A percentile compares a stretch with the other conserved stretches of the same genome.
phyloP scores from a whole-genome alignment of 2,797 vertebrate species.

The Borostomias antarcticus region DNA sequence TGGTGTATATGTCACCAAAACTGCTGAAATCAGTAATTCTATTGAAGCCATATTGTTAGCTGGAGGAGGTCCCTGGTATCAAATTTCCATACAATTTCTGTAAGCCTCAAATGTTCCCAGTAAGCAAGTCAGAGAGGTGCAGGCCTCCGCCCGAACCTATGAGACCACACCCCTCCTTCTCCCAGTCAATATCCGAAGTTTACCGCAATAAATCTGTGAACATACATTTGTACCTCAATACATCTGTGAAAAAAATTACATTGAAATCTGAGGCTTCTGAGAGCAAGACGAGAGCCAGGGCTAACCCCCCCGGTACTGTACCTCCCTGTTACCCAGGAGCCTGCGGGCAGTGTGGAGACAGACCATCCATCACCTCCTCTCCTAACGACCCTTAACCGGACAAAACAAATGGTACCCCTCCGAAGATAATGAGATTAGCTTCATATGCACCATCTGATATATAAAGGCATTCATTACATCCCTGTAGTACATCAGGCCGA shows the following conservation, averaged over 20 bases:
- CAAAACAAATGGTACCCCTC: slow-evolving; percentile 49
- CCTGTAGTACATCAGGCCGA: slow-evolving; percentile 29
- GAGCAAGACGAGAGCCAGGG: too few relatives aligned
- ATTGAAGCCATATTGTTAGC: not conserved
- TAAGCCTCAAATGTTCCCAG: not conserved
- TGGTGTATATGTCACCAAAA: not conserved
- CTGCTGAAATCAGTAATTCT: not conserved
- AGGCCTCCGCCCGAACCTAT: not conserved
- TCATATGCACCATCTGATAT: slow-evolving; percentile 38
- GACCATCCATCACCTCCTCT: slow-evolving; percentile 39
- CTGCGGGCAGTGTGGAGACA: slow-evolving; percentile 21
- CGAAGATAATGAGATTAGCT: slow-evolving; percentile 47
- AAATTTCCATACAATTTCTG: not conserved
- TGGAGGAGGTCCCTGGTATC: not conserved
- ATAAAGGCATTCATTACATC: slow-evolving; percentile 53
- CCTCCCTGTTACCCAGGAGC: not conserved
- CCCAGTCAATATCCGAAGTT: not conserved
- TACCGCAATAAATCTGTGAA: too few relatives aligned
- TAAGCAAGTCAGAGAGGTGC: not conserved
- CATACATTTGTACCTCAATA: too few relatives aligned
- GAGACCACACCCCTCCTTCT: too few relatives aligned
- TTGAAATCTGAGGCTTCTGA: too few relatives aligned
- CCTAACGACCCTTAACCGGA: slow-evolving; percentile 43
- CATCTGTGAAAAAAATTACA: too few relatives aligned
- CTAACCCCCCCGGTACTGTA: not conserved